These are phyloP conservation scores for Chiropotes sagulatus DNA, from an alignment of 2,797 vertebrate species.

Conservation along the genomic window DNA sequence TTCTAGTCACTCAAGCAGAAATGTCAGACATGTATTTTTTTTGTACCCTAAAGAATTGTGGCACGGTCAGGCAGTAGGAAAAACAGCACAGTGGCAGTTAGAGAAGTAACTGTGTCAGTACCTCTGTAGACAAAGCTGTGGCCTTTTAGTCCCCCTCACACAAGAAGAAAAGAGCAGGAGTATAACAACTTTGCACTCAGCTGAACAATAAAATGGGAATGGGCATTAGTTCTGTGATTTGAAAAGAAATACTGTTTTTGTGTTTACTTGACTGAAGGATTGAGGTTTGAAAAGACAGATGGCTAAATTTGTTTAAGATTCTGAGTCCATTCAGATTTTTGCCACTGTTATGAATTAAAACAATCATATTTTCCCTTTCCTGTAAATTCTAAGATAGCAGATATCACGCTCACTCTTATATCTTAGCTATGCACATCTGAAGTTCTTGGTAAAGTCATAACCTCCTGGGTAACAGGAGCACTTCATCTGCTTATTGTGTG, in stretches of 20 bases:
- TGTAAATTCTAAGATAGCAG: neutral
- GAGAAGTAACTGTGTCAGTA: too few relatives aligned
- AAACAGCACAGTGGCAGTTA: accelerated
- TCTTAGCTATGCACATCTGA: neutral
- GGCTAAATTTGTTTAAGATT: neutral
- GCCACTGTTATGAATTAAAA: neutral
- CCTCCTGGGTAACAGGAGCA: neutral
- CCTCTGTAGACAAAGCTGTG: accelerated
- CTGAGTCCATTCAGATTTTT: neutral
- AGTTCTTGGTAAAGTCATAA: neutral
- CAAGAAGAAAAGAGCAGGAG: neutral
- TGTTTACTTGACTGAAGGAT: neutral
- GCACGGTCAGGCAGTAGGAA: neutral
- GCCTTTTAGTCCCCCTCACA: too few relatives aligned
- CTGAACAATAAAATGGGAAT: neutral
- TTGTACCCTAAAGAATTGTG: neutral
- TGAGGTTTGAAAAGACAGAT: neutral
- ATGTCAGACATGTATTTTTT: neutral
- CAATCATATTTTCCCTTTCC: neutral
- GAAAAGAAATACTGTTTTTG: neutral
- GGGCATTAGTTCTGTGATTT: too few relatives aligned
- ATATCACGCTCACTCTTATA: neutral
- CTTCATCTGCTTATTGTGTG: neutral
- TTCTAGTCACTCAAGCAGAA: neutral
- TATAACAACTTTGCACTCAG: neutral